These are phyloP conservation scores for Drosophila neotestacea DNA, from an alignment of 2,888 invertebrate genomes.

Conservation along the genomic window DNA sequence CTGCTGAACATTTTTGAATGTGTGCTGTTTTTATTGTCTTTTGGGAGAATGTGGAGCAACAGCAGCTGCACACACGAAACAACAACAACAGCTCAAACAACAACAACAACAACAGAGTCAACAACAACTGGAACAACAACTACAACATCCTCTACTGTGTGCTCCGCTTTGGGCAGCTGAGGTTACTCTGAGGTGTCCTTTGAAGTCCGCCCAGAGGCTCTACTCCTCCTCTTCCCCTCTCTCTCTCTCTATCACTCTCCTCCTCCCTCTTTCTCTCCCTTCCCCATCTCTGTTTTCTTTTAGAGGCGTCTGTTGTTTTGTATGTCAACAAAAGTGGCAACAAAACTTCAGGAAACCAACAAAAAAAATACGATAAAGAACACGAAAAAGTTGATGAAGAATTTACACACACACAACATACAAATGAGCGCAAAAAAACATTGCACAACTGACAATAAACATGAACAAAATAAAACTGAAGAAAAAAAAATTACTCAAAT, in stretches of 20 bases:
- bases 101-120: constrained; percentile 41
- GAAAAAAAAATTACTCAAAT: constrained; percentile 34
- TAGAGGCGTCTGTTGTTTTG: constrained; percentile 55
- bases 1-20: constrained; percentile 17
- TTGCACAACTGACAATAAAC: constrained; percentile 62
- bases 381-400: background rate
- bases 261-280: background rate
- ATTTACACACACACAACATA: background rate
- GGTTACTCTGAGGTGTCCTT: constrained; percentile 13
- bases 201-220: constrained; percentile 15
- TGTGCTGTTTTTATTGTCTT: constrained; percentile 39
- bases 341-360: constrained; percentile 35
- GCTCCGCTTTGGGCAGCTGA: constrained; percentile 40
- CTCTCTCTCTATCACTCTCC: background rate
- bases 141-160: constrained; percentile 43
- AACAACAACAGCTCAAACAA: constrained; percentile 19
- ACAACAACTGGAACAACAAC: constrained; percentile 51
- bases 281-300: constrained; percentile 26
- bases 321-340: constrained; percentile 69
- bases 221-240: background rate
- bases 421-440: constrained; percentile 35
- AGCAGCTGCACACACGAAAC: constrained; percentile 52
- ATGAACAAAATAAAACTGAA: constrained; percentile 27
- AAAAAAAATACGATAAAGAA: background rate
- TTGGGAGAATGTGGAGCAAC: constrained; percentile 58